phyloP scores from a whole-genome alignment of 1,140 invertebrate genomes.

The Panonychus citri region DNA sequence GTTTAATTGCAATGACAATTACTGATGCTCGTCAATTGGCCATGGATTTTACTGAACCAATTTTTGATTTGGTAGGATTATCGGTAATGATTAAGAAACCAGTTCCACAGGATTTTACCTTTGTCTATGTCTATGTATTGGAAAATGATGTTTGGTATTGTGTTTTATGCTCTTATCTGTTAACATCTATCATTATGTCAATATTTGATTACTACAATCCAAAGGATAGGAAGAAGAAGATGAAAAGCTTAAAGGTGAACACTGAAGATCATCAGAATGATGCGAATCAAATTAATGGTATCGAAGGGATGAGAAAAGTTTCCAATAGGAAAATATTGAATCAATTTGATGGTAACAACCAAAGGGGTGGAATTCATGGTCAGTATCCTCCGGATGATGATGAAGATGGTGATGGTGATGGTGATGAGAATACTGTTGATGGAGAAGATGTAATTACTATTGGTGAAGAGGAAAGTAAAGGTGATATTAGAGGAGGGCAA shows the following conservation, averaged over 20 bases:
- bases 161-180: background rate
- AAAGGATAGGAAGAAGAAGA: background rate
- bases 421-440: background rate
- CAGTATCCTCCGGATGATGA: no score
- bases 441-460: no score
- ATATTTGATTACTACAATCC: background rate
- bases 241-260: background rate
- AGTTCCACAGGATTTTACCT: slow-evolving; percentile 54
- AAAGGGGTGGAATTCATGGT: no score
- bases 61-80: slow-evolving; percentile 80
- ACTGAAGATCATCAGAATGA: background rate
- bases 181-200: background rate
- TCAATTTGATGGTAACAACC: no score
- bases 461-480: no score
- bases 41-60: slow-evolving; percentile 81
- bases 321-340: no score
- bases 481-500: no score
- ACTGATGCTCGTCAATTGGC: slow-evolving; percentile 85
- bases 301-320: background rate
- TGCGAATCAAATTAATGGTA: no score
- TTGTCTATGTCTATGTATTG: slow-evolving; percentile 87
- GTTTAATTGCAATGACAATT: slow-evolving; percentile 57
- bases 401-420: background rate
- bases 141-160: slow-evolving; percentile 78
- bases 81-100: slow-evolving; percentile 70